Evolutionary conservation across 2,113 vertebrate genomes (phyloP).

Genomic region (Chascanopsetta lugubris): DNA sequence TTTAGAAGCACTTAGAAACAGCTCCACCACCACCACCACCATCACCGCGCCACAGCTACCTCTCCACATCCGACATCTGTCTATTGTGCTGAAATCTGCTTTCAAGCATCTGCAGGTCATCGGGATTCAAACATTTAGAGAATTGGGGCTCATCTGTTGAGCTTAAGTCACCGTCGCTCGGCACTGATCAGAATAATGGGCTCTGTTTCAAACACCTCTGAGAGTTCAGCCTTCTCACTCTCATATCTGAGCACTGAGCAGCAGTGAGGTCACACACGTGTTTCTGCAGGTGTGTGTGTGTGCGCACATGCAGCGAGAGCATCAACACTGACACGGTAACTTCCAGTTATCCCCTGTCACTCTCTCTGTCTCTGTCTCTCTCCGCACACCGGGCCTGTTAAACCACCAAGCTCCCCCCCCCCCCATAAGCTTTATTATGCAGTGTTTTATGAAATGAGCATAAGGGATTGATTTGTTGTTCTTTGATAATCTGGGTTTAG

Average conservation of each 20-base stretch:
- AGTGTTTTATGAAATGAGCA: conserved; percentile 76
- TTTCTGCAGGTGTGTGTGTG: neutral
- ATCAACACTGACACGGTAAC: conserved; percentile 1
- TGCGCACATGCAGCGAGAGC: neutral
- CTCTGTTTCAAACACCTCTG: conserved; percentile 29
- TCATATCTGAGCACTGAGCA: conserved; percentile 2
- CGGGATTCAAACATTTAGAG: conserved; percentile 70
- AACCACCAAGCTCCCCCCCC: conserved; percentile 31
- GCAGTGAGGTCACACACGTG: neutral
- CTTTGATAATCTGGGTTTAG: conserved; percentile 81
- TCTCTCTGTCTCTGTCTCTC: conserved; percentile 23
- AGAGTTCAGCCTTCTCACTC: neutral
- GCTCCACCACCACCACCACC: conserved; percentile 62
- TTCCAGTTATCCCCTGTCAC: conserved; percentile 1
- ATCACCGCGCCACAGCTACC: conserved; percentile 25
- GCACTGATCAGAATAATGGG: conserved; percentile 44
- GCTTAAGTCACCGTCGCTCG: conserved; percentile 60
- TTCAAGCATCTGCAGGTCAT: conserved; percentile 76
- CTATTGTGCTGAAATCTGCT: conserved; percentile 79
- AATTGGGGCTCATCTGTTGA: conserved; percentile 75
- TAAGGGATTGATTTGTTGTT: conserved; percentile 79
- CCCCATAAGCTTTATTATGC: conserved; percentile 58
- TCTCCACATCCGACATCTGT: conserved; percentile 79
- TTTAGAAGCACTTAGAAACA: conserved; percentile 76
- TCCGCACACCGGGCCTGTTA: conserved; percentile 34